phyloP scores from a whole-genome alignment of 2,797 vertebrate genomes.

The Hypotaenidia philippensis region DNA sequence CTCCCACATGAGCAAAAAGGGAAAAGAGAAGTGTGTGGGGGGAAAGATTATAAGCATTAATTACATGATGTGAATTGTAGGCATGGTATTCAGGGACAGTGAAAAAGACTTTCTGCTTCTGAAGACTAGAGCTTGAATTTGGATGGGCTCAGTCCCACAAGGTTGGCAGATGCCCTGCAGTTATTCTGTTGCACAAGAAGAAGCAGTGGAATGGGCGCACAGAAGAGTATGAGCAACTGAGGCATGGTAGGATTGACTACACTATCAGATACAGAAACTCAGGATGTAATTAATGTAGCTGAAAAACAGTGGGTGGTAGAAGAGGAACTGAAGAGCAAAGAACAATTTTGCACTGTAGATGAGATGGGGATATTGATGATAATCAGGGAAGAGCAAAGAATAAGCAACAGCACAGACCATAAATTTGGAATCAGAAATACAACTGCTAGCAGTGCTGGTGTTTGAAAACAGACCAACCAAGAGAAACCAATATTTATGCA shows the following conservation, averaged over 20 bases:
- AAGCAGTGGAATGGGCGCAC: not conserved
- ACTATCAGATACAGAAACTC: not conserved
- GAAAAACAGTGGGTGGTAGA: not conserved
- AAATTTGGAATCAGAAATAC: constrained; percentile 17
- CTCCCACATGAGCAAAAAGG: not conserved
- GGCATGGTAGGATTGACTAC: not conserved
- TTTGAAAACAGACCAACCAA: constrained; percentile 63
- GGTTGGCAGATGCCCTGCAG: not conserved
- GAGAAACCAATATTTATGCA: constrained; percentile 53
- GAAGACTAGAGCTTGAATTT: not conserved
- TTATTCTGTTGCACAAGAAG: not conserved
- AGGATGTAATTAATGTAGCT: not conserved
- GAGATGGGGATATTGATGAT: not conserved
- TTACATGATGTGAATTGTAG: not conserved
- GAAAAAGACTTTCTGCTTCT: not conserved
- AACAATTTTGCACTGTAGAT: not conserved
- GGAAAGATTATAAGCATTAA: not conserved
- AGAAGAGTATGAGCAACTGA: not conserved
- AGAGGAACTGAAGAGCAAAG: not conserved
- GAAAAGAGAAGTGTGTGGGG: not conserved
- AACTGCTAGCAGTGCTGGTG: constrained; percentile 31
- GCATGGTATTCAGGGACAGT: not conserved
- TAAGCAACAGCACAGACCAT: not conserved
- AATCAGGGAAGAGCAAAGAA: constrained; percentile 11
- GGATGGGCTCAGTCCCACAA: not conserved